Base-by-base conservation (phyloP, 1,140 invertebrate genomes). In the Elysia chlorotica region DNA sequence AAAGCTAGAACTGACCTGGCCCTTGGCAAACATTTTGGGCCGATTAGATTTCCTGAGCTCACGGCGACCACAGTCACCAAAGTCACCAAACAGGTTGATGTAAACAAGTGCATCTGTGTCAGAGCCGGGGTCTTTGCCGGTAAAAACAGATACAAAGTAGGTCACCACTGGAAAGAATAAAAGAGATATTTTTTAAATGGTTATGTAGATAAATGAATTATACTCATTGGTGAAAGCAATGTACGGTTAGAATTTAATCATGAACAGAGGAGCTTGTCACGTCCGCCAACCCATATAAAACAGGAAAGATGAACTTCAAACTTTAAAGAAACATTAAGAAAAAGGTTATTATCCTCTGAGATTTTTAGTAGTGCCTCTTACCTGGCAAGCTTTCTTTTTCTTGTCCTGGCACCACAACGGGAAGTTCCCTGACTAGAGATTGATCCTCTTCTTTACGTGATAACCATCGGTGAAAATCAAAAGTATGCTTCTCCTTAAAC, bases 91-190 rank as follows among this genome's bases (percentile, higher is more conserved):
- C 19, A 81, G 59, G 30, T 78, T 84, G 59, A 87, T 75, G 71
- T 81, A 86, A 19, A 86, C 81, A 38, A 80, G 68, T 6, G 85
- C 81, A 74, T 84, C 77, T 21, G 85, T 86, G 6, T 80, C 83
- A 19, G 84, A 73, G 4, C 78, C 80, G 10, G 54, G 59, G 30
- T 83, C 81, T 23, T 80, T 80, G 3, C 84, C 84, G 28, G 86
- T 87, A 62, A 79, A 74, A 1, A 84, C 78, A 31, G 71, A 74
- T 6, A 87, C 79, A 63, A 80, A 71, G 73, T 87, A 87, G 21
- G 74, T 83, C 14, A 77, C 61, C n/a, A 84, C 85, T 86, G 74
- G 71, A 77, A 48, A n/a, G 41, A 31, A 33, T n/a, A n/a, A n/a
- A n/a, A n/a, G n/a, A n/a, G n/a, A n/a, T n/a, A n/a, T n/a, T n/a